Evolutionary conservation across 2,888 invertebrate genomes (phyloP).

Genomic region (Stenotaenia linearis): DNA sequence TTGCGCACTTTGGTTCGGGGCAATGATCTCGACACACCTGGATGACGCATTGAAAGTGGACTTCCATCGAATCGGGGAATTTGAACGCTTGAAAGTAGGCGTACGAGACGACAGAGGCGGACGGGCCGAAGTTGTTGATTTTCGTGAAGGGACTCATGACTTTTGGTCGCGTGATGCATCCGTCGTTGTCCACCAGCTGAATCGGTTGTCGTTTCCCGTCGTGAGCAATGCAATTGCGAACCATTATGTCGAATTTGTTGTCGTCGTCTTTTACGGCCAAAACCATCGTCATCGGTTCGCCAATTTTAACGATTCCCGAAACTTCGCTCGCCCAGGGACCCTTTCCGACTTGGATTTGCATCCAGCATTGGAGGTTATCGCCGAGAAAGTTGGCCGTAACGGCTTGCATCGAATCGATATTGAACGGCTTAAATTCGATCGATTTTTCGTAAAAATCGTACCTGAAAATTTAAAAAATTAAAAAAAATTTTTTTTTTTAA

Average conservation of each 20-base stretch:
- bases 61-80: constrained; percentile 95
- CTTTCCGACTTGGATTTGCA: constrained; percentile 94
- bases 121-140: constrained; percentile 90
- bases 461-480: neutral
- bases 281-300: constrained; percentile 96
- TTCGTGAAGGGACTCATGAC: constrained; percentile 91
- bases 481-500: neutral
- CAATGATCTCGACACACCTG: constrained; percentile 91
- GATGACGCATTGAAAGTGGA: constrained; percentile 93
- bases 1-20: constrained; percentile 81
- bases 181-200: constrained; percentile 85
- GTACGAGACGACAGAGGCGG: constrained; percentile 88
- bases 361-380: constrained; percentile 93
- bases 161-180: constrained; percentile 87
- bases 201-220: constrained; percentile 90
- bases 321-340: constrained; percentile 97
- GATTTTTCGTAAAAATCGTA: constrained; percentile 94
- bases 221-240: constrained; percentile 88
- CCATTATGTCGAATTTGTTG: constrained; percentile 92
- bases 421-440: constrained; percentile 86
- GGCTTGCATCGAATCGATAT: constrained; percentile 88
- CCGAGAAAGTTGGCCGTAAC: constrained; percentile 93
- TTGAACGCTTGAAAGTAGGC: constrained; percentile 96
- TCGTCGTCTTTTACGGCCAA: constrained; percentile 92
- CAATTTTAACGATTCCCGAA: constrained; percentile 90